These are phyloP conservation scores for Mirounga angustirostris DNA, from an alignment of 2,113 vertebrate species.

Conservation along the genomic window DNA sequence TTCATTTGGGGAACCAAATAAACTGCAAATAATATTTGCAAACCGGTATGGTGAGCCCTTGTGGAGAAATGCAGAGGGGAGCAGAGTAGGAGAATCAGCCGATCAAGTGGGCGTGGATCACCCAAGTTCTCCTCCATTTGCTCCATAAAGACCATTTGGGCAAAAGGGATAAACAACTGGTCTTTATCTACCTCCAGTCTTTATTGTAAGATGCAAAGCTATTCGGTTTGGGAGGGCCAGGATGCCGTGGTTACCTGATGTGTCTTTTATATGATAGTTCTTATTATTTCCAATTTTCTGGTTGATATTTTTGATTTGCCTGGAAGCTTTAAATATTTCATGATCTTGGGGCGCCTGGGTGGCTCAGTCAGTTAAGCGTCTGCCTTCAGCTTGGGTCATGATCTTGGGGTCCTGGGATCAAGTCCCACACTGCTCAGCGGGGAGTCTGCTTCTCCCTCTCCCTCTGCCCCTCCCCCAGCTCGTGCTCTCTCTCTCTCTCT, in stretches of 20 bases:
- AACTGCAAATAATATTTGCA: not conserved
- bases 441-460: not conserved
- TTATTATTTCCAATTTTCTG: not conserved
- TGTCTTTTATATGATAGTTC: not conserved
- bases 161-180: not conserved
- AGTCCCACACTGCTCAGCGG: not conserved
- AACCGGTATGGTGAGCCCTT: not conserved
- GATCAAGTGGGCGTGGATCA: not conserved
- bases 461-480: not conserved
- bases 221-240: not conserved
- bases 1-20: not conserved
- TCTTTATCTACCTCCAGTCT: not conserved
- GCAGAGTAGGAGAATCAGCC: not conserved
- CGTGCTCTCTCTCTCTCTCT: too few relatives aligned
- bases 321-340: not conserved
- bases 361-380: not conserved
- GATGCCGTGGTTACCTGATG: not conserved
- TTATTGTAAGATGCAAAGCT: not conserved
- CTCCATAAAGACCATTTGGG: not conserved
- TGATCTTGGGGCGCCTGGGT: not conserved
- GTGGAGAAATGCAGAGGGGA: not conserved
- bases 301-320: not conserved
- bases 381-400: not conserved
- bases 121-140: not conserved
- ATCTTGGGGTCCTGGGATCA: not conserved